A percentile compares a stretch with the other conserved stretches of the same genome.
Conservation (phyloP, 1,140 invertebrate genomes). For the Penaeus chinensis region DNA sequence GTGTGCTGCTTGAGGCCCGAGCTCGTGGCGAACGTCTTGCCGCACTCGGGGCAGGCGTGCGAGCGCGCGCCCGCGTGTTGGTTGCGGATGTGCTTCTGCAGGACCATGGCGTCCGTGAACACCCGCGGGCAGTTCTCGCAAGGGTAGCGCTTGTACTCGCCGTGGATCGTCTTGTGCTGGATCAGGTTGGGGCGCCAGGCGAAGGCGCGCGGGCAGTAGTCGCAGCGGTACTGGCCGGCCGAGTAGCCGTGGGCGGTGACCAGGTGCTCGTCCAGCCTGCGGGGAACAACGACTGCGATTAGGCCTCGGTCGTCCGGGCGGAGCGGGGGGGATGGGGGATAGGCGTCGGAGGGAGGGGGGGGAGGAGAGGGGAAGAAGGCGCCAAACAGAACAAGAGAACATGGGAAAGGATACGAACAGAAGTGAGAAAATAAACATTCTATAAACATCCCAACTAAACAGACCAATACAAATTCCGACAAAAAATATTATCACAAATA, state of each 20-base stretch:
- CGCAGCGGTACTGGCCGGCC: slow-evolving; percentile 83
- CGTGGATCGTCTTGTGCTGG: slow-evolving; percentile 78
- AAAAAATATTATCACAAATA: not conserved
- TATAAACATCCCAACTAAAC: no score
- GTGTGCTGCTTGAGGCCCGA: slow-evolving; percentile 99
- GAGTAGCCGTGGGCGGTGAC: slow-evolving; percentile 81
- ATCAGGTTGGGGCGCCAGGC: slow-evolving; percentile 84
- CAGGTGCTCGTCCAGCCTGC: slow-evolving; percentile 85
- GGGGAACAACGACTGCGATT: slow-evolving; percentile 66
- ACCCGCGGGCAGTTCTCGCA: slow-evolving; percentile 94
- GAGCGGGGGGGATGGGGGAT: not conserved
- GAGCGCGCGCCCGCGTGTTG: slow-evolving; percentile 92
- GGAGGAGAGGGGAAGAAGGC: not conserved
- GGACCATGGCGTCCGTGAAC: slow-evolving; percentile 94
- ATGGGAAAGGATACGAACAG: not conserved
- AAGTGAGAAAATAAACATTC: not conserved
- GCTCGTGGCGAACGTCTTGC: slow-evolving; percentile 97
- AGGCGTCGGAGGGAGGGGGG: not conserved
- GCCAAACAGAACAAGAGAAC: not conserved
- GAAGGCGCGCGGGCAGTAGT: slow-evolving; percentile 85
- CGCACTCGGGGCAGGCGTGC: slow-evolving; percentile 97
- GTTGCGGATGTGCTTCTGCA: slow-evolving; percentile 94
- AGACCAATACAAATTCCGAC: not conserved
- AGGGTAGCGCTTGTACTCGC: slow-evolving; percentile 77
- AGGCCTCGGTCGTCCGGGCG: not conserved